phyloP scores from a whole-genome alignment of 2,797 vertebrate species.

The Eidolon dupreanum region DNA sequence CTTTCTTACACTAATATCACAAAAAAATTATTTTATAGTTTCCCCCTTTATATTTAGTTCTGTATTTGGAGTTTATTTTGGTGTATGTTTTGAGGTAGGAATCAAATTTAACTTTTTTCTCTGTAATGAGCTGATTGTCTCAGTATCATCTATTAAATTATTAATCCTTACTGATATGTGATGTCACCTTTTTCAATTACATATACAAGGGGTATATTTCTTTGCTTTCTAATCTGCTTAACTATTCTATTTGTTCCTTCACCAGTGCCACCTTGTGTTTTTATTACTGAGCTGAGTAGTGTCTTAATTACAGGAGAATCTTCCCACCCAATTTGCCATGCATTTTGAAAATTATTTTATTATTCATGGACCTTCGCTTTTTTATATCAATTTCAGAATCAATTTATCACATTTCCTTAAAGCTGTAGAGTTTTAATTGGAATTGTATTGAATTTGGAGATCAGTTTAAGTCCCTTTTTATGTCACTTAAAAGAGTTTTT shows the following conservation, averaged over 20 bases:
- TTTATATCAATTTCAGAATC: neutral
- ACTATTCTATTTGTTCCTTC: neutral
- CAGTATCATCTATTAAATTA: neutral
- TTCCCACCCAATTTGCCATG: neutral
- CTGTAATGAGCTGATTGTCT: neutral
- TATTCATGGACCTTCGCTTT: neutral
- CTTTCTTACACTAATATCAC: neutral
- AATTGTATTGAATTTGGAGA: neutral
- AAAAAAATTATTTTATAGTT: neutral
- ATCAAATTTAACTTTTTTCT: neutral
- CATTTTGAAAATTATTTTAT: slow-evolving; percentile 1
- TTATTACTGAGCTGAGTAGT: neutral
- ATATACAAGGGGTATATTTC: neutral
- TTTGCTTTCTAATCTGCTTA: neutral
- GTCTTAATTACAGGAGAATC: neutral
- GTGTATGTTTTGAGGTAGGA: neutral
- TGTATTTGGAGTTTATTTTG: slow-evolving; percentile 2
- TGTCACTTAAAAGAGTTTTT: neutral
- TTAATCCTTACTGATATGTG: neutral
- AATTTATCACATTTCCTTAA: neutral
- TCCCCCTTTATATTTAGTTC: neutral
- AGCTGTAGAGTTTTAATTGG: neutral
- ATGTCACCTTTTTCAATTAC: neutral
- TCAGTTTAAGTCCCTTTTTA: neutral
- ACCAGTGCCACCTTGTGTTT: neutral